Evolutionary conservation across 2,797 vertebrate genomes (phyloP).

Genomic region (Margarornis squamiger): DNA sequence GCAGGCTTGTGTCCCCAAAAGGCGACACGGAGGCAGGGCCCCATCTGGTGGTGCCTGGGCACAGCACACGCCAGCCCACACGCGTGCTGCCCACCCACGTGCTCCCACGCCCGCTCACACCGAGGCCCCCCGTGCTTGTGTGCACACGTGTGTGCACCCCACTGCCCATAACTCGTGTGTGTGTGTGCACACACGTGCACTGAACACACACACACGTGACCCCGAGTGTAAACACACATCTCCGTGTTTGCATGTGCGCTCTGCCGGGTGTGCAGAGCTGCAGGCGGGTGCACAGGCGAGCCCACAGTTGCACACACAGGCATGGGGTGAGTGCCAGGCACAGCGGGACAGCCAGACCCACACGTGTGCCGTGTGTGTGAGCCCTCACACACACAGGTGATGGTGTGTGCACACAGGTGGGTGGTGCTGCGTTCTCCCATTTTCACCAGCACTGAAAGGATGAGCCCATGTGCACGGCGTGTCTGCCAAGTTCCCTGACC

Average conservation of each 20-base stretch:
- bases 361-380: accelerated
- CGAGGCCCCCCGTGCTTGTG: accelerated
- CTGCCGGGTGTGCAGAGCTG: accelerated
- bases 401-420: accelerated
- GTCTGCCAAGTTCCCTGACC: not conserved
- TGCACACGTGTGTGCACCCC: not conserved
- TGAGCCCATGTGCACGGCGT: accelerated
- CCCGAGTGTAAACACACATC: accelerated
- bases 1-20: not conserved
- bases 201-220: accelerated
- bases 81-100: not conserved
- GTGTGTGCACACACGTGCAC: accelerated
- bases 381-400: accelerated
- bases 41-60: slow-evolving; percentile 49
- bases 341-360: accelerated
- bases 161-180: accelerated
- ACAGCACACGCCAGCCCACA: not conserved
- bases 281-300: not conserved
- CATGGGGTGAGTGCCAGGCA: accelerated
- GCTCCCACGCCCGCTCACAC: not conserved
- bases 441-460: not conserved
- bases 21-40: not conserved
- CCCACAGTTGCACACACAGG: accelerated
- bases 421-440: accelerated
- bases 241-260: accelerated